Evolutionary conservation across 2,888 invertebrate species (phyloP).

Genomic region (Eupithecia dodoneata): DNA sequence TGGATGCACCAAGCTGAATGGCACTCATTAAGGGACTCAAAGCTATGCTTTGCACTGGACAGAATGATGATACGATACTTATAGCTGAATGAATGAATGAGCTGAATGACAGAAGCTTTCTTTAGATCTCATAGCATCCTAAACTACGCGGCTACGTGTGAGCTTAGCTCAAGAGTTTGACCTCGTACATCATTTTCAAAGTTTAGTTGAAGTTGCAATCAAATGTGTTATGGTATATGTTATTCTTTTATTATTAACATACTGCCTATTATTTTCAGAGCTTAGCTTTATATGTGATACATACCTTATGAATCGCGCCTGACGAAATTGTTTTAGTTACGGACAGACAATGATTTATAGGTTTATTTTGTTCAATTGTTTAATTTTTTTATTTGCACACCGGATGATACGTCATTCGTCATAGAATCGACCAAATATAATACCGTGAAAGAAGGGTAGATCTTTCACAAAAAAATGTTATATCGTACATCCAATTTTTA

Average conservation of each 20-base stretch:
- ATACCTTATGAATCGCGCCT: slow-evolving; percentile 61
- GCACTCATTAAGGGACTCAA: not conserved
- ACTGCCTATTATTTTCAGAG: not conserved
- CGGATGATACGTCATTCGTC: not conserved
- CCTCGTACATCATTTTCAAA: too few relatives aligned
- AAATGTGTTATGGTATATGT: not conserved
- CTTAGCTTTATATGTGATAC: not conserved
- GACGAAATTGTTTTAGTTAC: slow-evolving; percentile 61
- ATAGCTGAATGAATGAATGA: not conserved
- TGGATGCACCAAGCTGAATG: not conserved
- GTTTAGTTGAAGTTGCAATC: not conserved
- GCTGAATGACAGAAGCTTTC: not conserved
- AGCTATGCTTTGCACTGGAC: not conserved
- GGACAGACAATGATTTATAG: slow-evolving; percentile 53
- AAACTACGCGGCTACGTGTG: not conserved
- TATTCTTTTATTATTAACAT: not conserved
- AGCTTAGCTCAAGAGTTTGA: too few relatives aligned
- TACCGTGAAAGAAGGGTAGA: not conserved
- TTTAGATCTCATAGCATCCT: not conserved
- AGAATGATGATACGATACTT: not conserved
- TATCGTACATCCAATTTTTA: not conserved
- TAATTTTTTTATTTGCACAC: slow-evolving; percentile 8
- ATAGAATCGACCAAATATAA: not conserved
- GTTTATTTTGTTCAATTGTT: slow-evolving; percentile 20
- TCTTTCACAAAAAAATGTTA: not conserved